phyloP scores from a whole-genome alignment of 53 echinoderm and acorn worm species.

The Temnopleurus reevesii region DNA sequence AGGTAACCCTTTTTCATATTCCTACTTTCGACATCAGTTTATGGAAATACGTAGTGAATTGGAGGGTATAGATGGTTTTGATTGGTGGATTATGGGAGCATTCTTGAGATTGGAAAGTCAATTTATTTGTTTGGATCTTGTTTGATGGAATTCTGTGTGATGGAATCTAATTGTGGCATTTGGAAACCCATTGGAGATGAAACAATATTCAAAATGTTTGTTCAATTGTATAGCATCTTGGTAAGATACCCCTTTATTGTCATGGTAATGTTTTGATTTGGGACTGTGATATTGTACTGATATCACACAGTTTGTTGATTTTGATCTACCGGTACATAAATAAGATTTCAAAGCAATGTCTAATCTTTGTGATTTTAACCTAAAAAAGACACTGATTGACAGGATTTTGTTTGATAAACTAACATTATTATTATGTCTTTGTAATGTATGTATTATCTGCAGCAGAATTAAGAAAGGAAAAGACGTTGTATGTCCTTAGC shows the following conservation, averaged over 20 bases:
- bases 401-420: not conserved
- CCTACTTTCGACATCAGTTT: no score
- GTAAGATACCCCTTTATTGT: not conserved
- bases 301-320: not conserved
- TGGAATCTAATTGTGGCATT: no score
- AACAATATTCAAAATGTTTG: not conserved
- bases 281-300: not conserved
- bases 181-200: not conserved
- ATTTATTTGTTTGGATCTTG: no score
- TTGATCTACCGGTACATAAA: not conserved
- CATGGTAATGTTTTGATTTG: not conserved
- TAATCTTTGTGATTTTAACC: not conserved
- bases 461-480: no score
- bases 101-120: not conserved
- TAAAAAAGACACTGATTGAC: not conserved
- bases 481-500: not conserved
- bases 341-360: not conserved
- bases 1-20: no score
- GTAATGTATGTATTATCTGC: no score
- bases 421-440: not conserved
- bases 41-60: no score
- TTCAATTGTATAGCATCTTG: not conserved
- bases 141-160: no score
- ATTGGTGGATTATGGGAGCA: no score
- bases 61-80: no score